These are phyloP conservation scores for Deroptyus accipitrinus DNA, from an alignment of 2,113 vertebrate genomes.

Conservation along the genomic window DNA sequence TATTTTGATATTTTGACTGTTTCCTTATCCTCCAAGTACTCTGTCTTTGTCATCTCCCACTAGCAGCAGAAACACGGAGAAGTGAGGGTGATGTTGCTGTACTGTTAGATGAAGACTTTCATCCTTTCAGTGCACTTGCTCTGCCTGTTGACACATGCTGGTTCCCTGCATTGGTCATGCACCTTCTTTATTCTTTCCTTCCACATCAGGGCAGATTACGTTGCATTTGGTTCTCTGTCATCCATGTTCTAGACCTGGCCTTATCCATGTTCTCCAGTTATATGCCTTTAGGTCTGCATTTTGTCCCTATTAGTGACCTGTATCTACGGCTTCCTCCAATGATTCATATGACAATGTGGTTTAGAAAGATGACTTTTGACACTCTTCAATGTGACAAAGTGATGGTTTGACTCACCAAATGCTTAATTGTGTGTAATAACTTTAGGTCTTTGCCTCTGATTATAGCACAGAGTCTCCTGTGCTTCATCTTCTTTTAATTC, in stretches of 20 bases:
- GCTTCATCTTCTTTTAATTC: background rate
- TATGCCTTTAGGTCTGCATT: background rate
- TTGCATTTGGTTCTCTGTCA: background rate
- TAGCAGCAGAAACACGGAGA: background rate
- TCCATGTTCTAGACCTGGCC: background rate
- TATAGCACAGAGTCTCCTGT: background rate
- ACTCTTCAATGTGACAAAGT: background rate
- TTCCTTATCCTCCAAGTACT: background rate
- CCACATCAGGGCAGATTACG: accelerated
- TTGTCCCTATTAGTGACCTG: background rate
- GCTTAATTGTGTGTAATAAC: background rate
- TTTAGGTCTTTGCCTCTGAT: background rate
- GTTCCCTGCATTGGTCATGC: background rate
- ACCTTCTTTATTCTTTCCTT: background rate
- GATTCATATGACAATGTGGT: background rate
- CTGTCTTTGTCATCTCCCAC: background rate
- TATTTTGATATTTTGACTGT: background rate
- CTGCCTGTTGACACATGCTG: background rate
- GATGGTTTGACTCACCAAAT: background rate
- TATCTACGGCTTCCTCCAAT: background rate
- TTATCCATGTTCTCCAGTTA: background rate
- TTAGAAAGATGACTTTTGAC: background rate
- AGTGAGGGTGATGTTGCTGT: background rate
- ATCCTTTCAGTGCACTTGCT: background rate
- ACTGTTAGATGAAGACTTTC: background rate